phyloP scores from a whole-genome alignment of 2,113 vertebrate species.

The Halichoerus grypus region DNA sequence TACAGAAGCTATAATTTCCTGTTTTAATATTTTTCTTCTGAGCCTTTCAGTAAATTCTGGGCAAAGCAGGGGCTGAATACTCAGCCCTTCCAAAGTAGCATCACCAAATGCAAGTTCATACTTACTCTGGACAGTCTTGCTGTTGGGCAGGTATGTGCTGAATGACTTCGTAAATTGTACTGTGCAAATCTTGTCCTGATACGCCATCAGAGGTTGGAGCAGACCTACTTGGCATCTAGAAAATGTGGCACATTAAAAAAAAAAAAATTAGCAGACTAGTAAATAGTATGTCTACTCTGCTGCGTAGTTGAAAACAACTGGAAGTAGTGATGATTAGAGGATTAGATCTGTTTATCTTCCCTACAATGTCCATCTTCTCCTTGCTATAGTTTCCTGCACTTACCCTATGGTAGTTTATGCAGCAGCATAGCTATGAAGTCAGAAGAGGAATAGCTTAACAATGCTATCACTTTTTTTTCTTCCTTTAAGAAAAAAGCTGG shows the following conservation, averaged over 20 bases:
- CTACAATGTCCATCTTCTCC: background rate
- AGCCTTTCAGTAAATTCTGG: background rate
- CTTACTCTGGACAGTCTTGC: constrained; percentile 85
- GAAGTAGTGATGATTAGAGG: background rate
- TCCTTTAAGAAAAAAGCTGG: constrained; percentile 51
- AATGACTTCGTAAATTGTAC: constrained; percentile 89
- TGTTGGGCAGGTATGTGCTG: constrained; percentile 86
- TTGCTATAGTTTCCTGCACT: background rate
- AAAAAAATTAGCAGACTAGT: constrained; percentile 13
- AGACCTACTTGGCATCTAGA: constrained; percentile 83
- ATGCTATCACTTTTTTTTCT: constrained; percentile 28
- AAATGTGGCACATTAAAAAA: constrained; percentile 55
- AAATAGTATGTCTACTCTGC: constrained; percentile 4
- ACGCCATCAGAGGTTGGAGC: constrained; percentile 73
- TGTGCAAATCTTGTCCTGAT: constrained; percentile 80
- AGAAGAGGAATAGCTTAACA: constrained; percentile 26
- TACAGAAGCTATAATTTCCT: background rate
- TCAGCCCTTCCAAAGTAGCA: background rate
- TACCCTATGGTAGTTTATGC: background rate
- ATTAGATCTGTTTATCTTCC: background rate
- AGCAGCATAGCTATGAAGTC: background rate
- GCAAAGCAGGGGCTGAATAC: background rate
- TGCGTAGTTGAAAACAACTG: background rate
- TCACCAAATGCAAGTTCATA: background rate
- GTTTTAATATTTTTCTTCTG: constrained; percentile 18